A percentile compares a stretch with the other conserved stretches of the same genome.
phyloP scores from a whole-genome alignment of 2,797 vertebrate genomes.

The Enteromius paludinosus region DNA sequence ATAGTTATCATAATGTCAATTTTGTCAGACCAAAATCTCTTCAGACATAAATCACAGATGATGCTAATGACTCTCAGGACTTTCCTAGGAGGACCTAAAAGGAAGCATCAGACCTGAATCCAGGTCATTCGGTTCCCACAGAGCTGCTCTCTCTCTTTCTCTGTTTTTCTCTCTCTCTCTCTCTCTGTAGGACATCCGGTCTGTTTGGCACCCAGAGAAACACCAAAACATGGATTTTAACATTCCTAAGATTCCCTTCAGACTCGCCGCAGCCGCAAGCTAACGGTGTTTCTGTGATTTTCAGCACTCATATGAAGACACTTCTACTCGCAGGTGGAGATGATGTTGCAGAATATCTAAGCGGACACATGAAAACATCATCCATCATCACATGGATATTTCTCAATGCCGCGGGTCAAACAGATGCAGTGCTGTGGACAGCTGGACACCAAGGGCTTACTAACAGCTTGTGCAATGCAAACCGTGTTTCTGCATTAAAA shows the following conservation, averaged over 20 bases:
- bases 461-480: too few species aligned
- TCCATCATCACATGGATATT: background rate
- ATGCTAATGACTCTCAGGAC: background rate
- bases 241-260: slow-evolving; percentile 64
- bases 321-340: background rate
- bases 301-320: background rate
- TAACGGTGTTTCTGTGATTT: background rate
- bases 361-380: background rate
- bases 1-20: background rate
- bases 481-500: too few species aligned
- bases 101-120: slow-evolving; percentile 49
- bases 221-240: slow-evolving; percentile 59
- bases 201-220: slow-evolving; percentile 59
- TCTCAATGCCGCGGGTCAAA: background rate
- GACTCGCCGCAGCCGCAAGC: background rate
- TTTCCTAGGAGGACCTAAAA: slow-evolving; percentile 3
- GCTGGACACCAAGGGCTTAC: background rate
- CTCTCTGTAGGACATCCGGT: slow-evolving; percentile 67
- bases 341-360: background rate
- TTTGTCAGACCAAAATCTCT: background rate
- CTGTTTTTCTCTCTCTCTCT: slow-evolving; percentile 12
- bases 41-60: background rate
- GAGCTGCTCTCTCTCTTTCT: too few species aligned
- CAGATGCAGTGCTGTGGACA: background rate
- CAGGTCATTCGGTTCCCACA: slow-evolving; percentile 16